Evolutionary conservation across 2,888 invertebrate species (phyloP).

Genomic region (Dexiosoma caninum): DNA sequence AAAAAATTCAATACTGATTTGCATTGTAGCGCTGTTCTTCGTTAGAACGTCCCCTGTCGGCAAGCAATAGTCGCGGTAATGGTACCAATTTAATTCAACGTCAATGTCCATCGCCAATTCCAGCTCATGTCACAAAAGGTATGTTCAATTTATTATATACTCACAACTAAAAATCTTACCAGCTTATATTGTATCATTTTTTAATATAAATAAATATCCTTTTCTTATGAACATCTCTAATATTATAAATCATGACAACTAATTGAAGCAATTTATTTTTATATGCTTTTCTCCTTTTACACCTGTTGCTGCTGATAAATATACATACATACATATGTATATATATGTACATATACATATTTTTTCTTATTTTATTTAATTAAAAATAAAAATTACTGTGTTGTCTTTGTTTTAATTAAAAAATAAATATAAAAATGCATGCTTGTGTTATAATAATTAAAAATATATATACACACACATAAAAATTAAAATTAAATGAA

Average conservation of each 20-base stretch:
- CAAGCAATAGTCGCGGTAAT: slow-evolving; percentile 73
- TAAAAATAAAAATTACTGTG: slow-evolving; percentile 35
- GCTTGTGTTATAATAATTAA: slow-evolving; percentile 45
- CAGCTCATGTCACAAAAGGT: slow-evolving; percentile 86
- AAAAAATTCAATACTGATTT: not conserved
- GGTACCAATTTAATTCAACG: slow-evolving; percentile 77
- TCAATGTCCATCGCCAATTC: slow-evolving; percentile 84
- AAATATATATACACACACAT: slow-evolving; percentile 12
- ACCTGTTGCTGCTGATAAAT: slow-evolving; percentile 53
- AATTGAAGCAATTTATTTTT: slow-evolving; percentile 48
- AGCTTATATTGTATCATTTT: slow-evolving; percentile 44
- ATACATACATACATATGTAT: not conserved
- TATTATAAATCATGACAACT: slow-evolving; percentile 57
- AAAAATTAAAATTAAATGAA: slow-evolving; percentile 27
- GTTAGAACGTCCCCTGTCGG: slow-evolving; percentile 86
- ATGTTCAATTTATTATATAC: not conserved
- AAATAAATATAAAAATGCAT: slow-evolving; percentile 46
- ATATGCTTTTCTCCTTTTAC: slow-evolving; percentile 45
- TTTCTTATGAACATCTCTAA: slow-evolving; percentile 21
- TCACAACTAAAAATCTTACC: slow-evolving; percentile 62
- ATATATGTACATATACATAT: too few species aligned
- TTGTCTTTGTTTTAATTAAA: slow-evolving; percentile 34
- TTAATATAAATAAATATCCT: slow-evolving; percentile 67
- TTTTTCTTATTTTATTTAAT: slow-evolving; percentile 21
- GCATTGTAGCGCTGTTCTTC: slow-evolving; percentile 88